Evolutionary conservation across 1,140 invertebrate genomes (phyloP), one percentile per base, ranked within the genome.

Genomic region (Drosophila lini): DNA sequence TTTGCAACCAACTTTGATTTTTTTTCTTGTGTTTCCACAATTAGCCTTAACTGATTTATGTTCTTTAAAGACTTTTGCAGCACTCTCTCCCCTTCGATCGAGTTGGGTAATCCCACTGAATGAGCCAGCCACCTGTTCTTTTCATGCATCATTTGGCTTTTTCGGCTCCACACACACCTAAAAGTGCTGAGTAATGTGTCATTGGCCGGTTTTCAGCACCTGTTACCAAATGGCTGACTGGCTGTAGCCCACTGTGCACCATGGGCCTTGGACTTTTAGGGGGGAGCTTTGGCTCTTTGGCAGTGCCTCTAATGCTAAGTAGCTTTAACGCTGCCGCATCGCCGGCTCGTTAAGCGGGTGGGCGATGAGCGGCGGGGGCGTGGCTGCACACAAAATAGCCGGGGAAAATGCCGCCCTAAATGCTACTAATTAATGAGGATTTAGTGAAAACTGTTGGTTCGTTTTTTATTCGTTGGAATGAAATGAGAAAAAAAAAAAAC

Each of bases 361-460:
- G 52, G 50, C 38, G 41, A 32, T 50, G 42, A 34, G 19, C 3
- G 48, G 45, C n/a, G 57, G 47, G 34, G 45, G 83, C 76, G 79
- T 88, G 80, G 65, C 53, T 47, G 56, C 48, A 42, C 70, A 73
- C 68, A 74, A 59, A 61, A 52, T 38, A 15, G 38, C 47, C 32
- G 56, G 55, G 38, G 22, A 55, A 58, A 50, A 80, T 78, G 77
- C 80, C 78, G 84, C 81, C 63, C 80, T 90, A 90, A 89, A 89
- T 89, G 84, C 84, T 80, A 89, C 84, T 89, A 89, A 89, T 89
- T 89, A 89, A 89, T 89, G 84, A 79, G 84, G 84, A 89, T 89
- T 89, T 89, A 89, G 84, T 90, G 81, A 84, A 90, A 89, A 89
- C 84, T 80, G 68, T 79, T 79, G 34, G 34, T 67, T 79, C 61